Base-by-base conservation (phyloP, 2,797 vertebrate genomes). In the Garrulus glandarius region DNA sequence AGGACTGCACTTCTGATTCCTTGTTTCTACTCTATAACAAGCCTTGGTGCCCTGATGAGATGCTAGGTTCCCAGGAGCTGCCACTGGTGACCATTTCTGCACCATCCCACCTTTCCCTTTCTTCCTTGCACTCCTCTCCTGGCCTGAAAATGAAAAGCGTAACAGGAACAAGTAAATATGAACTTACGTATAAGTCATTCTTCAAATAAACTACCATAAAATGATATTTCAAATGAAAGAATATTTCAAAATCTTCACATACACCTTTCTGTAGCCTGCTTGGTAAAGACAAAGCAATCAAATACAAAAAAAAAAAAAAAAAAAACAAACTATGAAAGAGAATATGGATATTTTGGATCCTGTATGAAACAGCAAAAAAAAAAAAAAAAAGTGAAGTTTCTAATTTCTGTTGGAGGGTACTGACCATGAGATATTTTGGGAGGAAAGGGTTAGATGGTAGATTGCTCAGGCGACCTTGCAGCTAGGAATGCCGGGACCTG, bases 131-230 rank as follows among this genome's bases (percentile, higher is more conserved):
- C 22, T 68, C 7, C 22, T 83, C 13, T 87, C 11, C 53, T 75
- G 78, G 14, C 13, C 12, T 89, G 23, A 74, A 87, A 82, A 87
- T 50, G 53, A 64, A 83, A 90, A 84, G 7, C 6, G 9, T 34
- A 55, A 72, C 4, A 64, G 22, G 14, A 72, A 27, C 3, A 56
- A 80, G 34, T 44, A 74, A 67, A 43, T 67, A 56, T 21, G 13
- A 78, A 55, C 5, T 32, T 87, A 22, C 0, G 0, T 44, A 12
- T 53, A 79, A 57, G 36, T 57, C 0, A 7, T 57, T 92, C 36
- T 78, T 88, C 47, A 88, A 70, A 44, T 50, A 69, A 87, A 10
- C 39, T 60, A 43, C 23, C 32, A 19, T 78, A 61, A 65, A 93
- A 67, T 2, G 9, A 55, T 71, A 47, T 90, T 71, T 70, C 13